These are phyloP conservation scores for Drosophila funebris DNA, from an alignment of 1,140 invertebrate species.

Conservation along the genomic window DNA sequence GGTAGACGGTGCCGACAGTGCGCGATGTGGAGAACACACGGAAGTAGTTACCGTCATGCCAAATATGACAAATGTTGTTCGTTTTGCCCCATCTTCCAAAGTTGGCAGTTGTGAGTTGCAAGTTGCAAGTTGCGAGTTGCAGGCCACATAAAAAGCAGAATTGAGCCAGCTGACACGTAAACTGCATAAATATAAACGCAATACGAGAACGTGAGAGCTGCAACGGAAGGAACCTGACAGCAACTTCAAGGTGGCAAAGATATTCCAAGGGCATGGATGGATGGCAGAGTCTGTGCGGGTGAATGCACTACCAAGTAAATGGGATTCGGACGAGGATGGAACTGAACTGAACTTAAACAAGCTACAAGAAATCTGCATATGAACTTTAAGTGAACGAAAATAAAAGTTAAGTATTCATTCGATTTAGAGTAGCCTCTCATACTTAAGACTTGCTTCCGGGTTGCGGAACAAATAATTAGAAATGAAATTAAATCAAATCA, in stretches of 20 bases:
- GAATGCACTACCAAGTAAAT: conserved; percentile 25
- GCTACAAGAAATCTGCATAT: conserved; percentile 1
- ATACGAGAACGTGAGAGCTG: conserved; percentile 59
- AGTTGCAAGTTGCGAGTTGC: neutral
- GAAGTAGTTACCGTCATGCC: conserved; percentile 79
- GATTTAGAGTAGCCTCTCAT: too few species aligned
- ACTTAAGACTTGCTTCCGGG: neutral
- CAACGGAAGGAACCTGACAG: conserved; percentile 6
- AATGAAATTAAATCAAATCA: conserved; percentile 39
- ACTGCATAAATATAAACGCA: conserved; percentile 80
- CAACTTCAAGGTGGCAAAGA: conserved; percentile 9
- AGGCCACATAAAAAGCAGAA: conserved; percentile 43
- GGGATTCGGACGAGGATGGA: neutral
- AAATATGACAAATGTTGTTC: conserved; percentile 76
- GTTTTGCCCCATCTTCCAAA: conserved; percentile 3
- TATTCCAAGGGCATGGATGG: neutral
- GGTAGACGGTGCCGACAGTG: neutral
- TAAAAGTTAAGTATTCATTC: neutral
- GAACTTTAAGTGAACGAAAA: neutral
- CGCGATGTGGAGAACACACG: conserved; percentile 35
- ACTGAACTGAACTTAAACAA: neutral
- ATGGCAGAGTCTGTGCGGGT: neutral
- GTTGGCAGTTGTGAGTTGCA: conserved; percentile 9
- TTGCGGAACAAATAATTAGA: conserved; percentile 32
- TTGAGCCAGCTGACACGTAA: conserved; percentile 67